Evolutionary conservation across 2,797 vertebrate species (phyloP).

Genomic region (Enteromius argenteus): DNA sequence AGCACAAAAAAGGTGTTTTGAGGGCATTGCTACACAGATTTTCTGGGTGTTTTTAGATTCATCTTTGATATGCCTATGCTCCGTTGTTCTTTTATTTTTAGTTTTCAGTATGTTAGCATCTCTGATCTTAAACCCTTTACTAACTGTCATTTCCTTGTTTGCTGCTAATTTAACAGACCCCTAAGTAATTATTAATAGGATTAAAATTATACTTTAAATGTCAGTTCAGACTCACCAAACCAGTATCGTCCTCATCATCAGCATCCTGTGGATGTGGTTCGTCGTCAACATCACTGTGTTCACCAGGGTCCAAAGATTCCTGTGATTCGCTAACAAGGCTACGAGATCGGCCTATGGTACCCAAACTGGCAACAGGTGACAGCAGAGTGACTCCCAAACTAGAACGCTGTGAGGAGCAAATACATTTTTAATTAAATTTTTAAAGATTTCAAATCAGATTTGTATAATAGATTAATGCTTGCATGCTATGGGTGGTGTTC

Average conservation of each 20-base stretch:
- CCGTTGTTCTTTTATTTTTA: background rate
- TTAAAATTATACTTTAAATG: conserved; percentile 10
- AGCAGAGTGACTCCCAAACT: conserved; percentile 80
- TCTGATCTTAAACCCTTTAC: background rate
- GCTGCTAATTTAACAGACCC: background rate
- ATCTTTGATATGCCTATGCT: background rate
- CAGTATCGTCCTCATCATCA: conserved; percentile 87
- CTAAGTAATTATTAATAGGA: background rate
- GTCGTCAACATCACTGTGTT: conserved; percentile 83
- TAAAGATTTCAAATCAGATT: background rate
- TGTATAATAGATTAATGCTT: conserved; percentile 11
- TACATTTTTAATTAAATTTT: background rate
- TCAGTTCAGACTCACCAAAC: conserved; percentile 76
- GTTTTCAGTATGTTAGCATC: background rate
- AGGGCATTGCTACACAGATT: background rate
- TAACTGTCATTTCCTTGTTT: background rate
- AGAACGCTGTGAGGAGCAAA: conserved; percentile 71
- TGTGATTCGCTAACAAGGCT: conserved; percentile 83
- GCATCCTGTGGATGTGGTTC: conserved; percentile 83
- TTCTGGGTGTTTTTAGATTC: too few relatives aligned
- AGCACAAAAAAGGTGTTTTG: background rate
- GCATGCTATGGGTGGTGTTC: background rate
- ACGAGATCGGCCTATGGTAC: conserved; percentile 80
- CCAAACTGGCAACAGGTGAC: conserved; percentile 83
- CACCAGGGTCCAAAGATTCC: conserved; percentile 81